Evolutionary conservation across 2,888 invertebrate genomes (phyloP), one percentile per base, ranked within the genome.

Genomic region (Drosophila trichaetosa): DNA sequence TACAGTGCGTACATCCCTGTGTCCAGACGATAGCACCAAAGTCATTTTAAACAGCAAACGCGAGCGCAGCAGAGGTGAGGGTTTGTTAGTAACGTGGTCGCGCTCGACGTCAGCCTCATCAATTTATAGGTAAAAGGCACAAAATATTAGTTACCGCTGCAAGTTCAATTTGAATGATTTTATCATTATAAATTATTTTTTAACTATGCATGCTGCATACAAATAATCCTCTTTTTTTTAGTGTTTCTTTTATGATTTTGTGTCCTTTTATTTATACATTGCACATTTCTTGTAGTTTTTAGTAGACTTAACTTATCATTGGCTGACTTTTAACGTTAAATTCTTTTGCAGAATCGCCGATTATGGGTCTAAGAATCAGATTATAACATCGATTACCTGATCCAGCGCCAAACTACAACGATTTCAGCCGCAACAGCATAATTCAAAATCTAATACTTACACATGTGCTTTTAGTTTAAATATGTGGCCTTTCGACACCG

Each of bases 11-110:
- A 96, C 95, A 82, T 95, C 96, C 2, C 88, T 96, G 66, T 95
- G 94, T 80, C 97, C 97, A 57, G 96, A 96, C 89, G 96, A 97
- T 90, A 95, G 97, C 86, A 95, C 96, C 56, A 95, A 95, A 91
- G 96, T 96, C 21, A 94, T 96, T 80, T 93, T 95, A 69, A 94
- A 95, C 81, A 94, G 95, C 64, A 94, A 95, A 66, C 94, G 94
- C 68, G 93, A 93, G 72, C 93, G 93, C 88, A 94, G 94, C 92
- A 93, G 93, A 94, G 94, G 94, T 94, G 94, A 94, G 94, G 94
- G 94, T 93, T 94, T 94, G 93, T 94, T 94, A 93, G 94, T 94
- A 91, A 94, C 94, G 93, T 94, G 94, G 94, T 94, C 94, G 92
- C 93, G 94, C 91, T 94, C 94, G 82, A 94, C 94, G 84, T 94